Percentiles rank a stretch among this genome's conserved stretches.
Evolutionary conservation across 2,113 vertebrate species (phyloP).

Genomic region (Pagrus major): DNA sequence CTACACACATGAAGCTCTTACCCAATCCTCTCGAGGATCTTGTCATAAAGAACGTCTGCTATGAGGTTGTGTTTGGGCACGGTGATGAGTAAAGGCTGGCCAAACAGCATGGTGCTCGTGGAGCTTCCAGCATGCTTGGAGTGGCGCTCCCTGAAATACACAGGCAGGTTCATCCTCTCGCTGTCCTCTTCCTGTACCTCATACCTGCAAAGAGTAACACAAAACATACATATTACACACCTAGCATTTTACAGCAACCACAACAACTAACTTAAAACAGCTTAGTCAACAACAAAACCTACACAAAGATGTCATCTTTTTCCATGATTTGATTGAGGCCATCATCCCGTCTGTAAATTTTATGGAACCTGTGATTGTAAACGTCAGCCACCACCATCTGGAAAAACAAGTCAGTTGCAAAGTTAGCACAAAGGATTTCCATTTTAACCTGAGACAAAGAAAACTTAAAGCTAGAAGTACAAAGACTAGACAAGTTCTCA

Average conservation of each 20-base stretch:
- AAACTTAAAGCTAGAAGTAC: not conserved
- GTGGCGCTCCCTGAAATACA: slow-evolving; percentile 95
- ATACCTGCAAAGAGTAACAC: slow-evolving; percentile 83
- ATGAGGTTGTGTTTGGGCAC: slow-evolving; percentile 91
- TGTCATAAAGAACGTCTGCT: slow-evolving; percentile 88
- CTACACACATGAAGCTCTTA: slow-evolving; percentile 70
- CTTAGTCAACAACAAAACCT: slow-evolving; percentile 70
- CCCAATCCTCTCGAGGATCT: slow-evolving; percentile 92
- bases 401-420: slow-evolving; percentile 1
- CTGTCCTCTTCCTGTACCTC: slow-evolving; percentile 87
- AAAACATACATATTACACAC: not conserved
- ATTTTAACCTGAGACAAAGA: not conserved
- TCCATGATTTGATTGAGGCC: slow-evolving; percentile 95
- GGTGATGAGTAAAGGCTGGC: slow-evolving; percentile 93
- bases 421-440: not conserved
- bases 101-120: slow-evolving; percentile 89
- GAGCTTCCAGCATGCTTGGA: slow-evolving; percentile 86
- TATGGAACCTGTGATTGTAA: slow-evolving; percentile 98
- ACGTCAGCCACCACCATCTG: slow-evolving; percentile 98
- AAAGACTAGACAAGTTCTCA: slow-evolving; percentile 77
- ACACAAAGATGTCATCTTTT: slow-evolving; percentile 98
- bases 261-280: not conserved
- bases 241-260: not conserved
- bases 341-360: slow-evolving; percentile 95
- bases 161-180: slow-evolving; percentile 88